Evolutionary conservation across 2,888 invertebrate species (phyloP).

Genomic region (Actias luna): DNA sequence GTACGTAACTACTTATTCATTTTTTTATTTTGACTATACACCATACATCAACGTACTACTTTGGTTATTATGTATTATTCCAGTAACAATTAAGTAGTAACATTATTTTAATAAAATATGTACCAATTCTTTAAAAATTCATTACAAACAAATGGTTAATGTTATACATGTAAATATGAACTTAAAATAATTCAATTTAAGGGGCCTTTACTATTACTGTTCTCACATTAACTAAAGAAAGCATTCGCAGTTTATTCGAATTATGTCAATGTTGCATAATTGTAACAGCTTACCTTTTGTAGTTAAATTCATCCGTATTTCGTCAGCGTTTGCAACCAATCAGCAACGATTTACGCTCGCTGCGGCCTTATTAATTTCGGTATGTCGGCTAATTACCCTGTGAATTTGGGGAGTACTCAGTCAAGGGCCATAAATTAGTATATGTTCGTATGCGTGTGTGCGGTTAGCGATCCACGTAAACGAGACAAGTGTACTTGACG

Average conservation of each 20-base stretch:
- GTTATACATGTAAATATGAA: neutral
- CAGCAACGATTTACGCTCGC: slow-evolving; percentile 68
- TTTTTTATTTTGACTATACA: no score
- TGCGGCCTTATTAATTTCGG: slow-evolving; percentile 74
- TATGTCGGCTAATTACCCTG: slow-evolving; percentile 77
- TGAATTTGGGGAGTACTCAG: slow-evolving; percentile 71
- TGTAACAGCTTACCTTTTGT: slow-evolving; percentile 70
- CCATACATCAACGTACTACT: no score
- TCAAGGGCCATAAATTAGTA: slow-evolving; percentile 69
- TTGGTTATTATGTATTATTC: no score
- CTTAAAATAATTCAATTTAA: neutral
- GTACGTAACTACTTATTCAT: no score
- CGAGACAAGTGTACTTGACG: slow-evolving; percentile 53
- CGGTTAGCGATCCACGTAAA: slow-evolving; percentile 57
- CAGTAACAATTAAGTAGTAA: no score
- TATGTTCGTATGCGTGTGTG: slow-evolving; percentile 44
- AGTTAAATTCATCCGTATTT: slow-evolving; percentile 79
- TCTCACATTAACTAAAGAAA: neutral
- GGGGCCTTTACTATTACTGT: neutral
- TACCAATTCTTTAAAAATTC: neutral
- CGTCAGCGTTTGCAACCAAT: slow-evolving; percentile 69
- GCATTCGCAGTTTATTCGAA: neutral
- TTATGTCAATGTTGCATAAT: slow-evolving; percentile 4
- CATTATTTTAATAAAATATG: no score
- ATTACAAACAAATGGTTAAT: neutral